phyloP scores from a whole-genome alignment of 53 echinoderm and acorn worm species.

The Zoroaster sp. region DNA sequence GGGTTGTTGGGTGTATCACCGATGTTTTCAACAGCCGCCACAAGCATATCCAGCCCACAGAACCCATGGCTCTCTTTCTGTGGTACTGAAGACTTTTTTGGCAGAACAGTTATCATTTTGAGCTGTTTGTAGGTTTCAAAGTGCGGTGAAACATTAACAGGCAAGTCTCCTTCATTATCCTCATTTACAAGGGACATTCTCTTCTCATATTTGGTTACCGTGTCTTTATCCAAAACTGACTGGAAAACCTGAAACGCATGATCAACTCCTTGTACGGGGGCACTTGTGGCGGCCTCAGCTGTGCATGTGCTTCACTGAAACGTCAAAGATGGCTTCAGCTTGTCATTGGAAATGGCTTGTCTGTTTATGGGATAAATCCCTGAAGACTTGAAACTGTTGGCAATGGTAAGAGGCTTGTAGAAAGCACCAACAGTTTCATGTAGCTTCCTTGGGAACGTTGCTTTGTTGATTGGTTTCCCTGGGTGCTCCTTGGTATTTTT shows the following conservation, averaged over 20 bases:
- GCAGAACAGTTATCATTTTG: neutral
- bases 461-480: neutral
- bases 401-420: neutral
- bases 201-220: neutral
- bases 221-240: neutral
- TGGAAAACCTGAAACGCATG: neutral
- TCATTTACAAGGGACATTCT: neutral
- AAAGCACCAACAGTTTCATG: neutral
- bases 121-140: neutral
- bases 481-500: slow-evolving; percentile 16
- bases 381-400: slow-evolving; percentile 4
- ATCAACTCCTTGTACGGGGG: neutral
- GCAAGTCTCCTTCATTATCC: neutral
- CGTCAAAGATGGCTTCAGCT: slow-evolving; percentile 3
- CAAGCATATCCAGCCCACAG: neutral
- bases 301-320: neutral
- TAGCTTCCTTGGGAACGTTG: slow-evolving; percentile 7
- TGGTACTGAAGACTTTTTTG: neutral
- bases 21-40: neutral
- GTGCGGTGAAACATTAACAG: neutral
- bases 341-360: neutral
- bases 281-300: neutral
- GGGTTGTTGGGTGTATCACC: neutral
- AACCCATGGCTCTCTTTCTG: neutral
- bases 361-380: neutral